Evolutionary conservation across 2,888 invertebrate genomes (phyloP).

Genomic region (Merodon equestris): DNA sequence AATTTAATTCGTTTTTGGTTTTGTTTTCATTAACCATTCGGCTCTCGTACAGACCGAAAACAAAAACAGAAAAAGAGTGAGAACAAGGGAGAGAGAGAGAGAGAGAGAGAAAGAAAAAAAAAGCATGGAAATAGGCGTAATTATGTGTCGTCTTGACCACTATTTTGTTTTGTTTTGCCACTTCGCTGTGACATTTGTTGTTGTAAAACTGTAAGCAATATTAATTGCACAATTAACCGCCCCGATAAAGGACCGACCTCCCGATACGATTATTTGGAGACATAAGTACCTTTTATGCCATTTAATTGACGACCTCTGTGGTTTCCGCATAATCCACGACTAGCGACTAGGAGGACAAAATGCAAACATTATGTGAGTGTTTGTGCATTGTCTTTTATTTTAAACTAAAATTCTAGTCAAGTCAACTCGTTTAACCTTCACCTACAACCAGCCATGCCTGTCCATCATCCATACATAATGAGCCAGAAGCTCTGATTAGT

Average conservation of each 20-base stretch:
- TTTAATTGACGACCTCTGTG: background rate
- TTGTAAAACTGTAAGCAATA: slow-evolving; percentile 37
- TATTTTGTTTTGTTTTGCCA: no score
- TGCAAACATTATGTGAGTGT: background rate
- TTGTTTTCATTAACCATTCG: slow-evolving; percentile 58
- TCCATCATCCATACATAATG: slow-evolving; percentile 69
- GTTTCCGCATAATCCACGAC: background rate
- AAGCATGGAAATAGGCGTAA: background rate
- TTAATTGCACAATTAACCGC: slow-evolving; percentile 56
- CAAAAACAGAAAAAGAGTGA: no score
- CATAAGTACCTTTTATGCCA: slow-evolving; percentile 16
- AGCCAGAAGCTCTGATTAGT: slow-evolving; percentile 67
- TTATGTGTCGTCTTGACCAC: slow-evolving; percentile 12
- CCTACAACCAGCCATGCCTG: slow-evolving; percentile 69
- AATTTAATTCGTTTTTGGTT: slow-evolving; percentile 36
- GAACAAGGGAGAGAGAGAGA: no score
- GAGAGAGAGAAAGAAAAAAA: no score
- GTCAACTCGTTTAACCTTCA: slow-evolving; percentile 66
- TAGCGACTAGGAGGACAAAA: background rate
- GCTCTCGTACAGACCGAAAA: slow-evolving; percentile 35
- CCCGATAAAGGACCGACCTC: slow-evolving; percentile 31
- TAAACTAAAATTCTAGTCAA: slow-evolving; percentile 59
- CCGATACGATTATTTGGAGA: slow-evolving; percentile 2
- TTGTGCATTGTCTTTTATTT: slow-evolving; percentile 14
- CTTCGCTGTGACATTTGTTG: background rate